Percentiles rank a stretch among this genome's conserved stretches.
Evolutionary conservation across 2,797 vertebrate species (phyloP).

Genomic region (Paedocypris micromegethes): DNA sequence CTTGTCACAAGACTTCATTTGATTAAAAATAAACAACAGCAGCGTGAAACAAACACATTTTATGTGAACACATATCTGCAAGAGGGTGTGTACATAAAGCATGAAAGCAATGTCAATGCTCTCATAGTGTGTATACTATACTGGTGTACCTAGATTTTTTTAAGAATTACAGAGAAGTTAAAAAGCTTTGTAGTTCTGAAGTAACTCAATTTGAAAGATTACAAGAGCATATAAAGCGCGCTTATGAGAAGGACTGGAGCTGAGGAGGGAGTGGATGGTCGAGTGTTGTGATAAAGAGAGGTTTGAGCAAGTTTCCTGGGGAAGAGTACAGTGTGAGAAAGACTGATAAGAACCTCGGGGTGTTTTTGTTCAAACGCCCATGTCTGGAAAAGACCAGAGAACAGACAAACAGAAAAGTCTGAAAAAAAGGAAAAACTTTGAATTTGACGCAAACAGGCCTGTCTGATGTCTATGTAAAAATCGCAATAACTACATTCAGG

Average conservation of each 20-base stretch:
- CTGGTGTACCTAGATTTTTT: too few relatives aligned
- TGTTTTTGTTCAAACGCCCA: slow-evolving; percentile 60
- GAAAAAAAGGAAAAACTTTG: slow-evolving; percentile 19
- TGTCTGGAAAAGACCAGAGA: slow-evolving; percentile 46
- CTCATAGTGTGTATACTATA: too few relatives aligned
- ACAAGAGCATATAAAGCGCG: background rate
- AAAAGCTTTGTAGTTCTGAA: slow-evolving; percentile 18
- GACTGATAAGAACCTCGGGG: slow-evolving; percentile 64
- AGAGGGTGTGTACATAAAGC: too few relatives aligned
- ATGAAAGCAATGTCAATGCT: too few relatives aligned
- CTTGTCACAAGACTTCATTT: too few relatives aligned
- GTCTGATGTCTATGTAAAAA: too few relatives aligned
- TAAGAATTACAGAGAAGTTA: background rate
- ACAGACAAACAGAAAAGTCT: slow-evolving; percentile 52
- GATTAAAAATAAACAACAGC: too few relatives aligned
- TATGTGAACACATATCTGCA: too few relatives aligned
- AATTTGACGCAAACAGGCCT: too few relatives aligned
- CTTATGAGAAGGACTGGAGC: slow-evolving; percentile 14
- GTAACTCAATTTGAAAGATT: slow-evolving; percentile 14
- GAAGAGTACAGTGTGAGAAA: slow-evolving; percentile 59
- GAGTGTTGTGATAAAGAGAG: slow-evolving; percentile 37
- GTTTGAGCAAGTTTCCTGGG: slow-evolving; percentile 65
- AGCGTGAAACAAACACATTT: too few relatives aligned
- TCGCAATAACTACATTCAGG: too few relatives aligned
- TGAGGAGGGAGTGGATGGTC: slow-evolving; percentile 22